phyloP scores from a whole-genome alignment of 2,888 invertebrate species.

The Tetranychus truncatus region DNA sequence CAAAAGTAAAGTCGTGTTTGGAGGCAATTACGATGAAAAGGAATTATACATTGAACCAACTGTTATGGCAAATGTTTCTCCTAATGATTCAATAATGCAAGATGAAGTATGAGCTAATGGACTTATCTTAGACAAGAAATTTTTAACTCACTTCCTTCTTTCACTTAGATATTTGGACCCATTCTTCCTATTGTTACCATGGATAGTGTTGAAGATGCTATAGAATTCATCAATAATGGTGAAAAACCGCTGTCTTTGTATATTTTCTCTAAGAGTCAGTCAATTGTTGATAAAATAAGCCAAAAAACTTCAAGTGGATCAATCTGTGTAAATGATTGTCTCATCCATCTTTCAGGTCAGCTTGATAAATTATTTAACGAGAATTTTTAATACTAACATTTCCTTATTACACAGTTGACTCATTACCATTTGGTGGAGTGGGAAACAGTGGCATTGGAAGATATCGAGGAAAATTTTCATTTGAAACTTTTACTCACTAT shows the following conservation, averaged over 20 bases:
- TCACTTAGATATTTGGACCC: slow-evolving; percentile 66
- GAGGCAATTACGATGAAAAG: slow-evolving; percentile 53
- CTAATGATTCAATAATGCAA: slow-evolving; percentile 45
- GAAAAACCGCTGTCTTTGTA: slow-evolving; percentile 79
- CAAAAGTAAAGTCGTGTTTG: slow-evolving; percentile 50
- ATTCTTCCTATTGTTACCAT: slow-evolving; percentile 72
- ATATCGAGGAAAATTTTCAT: slow-evolving; percentile 76
- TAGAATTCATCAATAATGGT: slow-evolving; percentile 65
- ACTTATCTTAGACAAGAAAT: no score
- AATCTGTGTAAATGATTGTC: slow-evolving; percentile 61
- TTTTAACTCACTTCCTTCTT: background rate
- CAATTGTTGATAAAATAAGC: slow-evolving; percentile 44
- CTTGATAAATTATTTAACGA: slow-evolving; percentile 24
- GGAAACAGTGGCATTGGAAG: slow-evolving; percentile 79
- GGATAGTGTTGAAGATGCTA: slow-evolving; percentile 69
- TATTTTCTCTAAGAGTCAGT: slow-evolving; percentile 51
- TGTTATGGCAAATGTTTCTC: slow-evolving; percentile 50
- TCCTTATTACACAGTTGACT: slow-evolving; percentile 45
- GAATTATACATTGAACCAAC: slow-evolving; percentile 72
- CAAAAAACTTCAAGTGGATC: slow-evolving; percentile 45
- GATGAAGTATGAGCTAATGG: slow-evolving; percentile 43
- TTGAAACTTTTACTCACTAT: slow-evolving; percentile 81
- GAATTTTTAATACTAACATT: background rate
- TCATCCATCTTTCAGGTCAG: slow-evolving; percentile 38
- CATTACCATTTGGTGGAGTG: slow-evolving; percentile 89